Base-by-base conservation (phyloP, 2,888 invertebrate species). In the Andrena trimmerana region DNA sequence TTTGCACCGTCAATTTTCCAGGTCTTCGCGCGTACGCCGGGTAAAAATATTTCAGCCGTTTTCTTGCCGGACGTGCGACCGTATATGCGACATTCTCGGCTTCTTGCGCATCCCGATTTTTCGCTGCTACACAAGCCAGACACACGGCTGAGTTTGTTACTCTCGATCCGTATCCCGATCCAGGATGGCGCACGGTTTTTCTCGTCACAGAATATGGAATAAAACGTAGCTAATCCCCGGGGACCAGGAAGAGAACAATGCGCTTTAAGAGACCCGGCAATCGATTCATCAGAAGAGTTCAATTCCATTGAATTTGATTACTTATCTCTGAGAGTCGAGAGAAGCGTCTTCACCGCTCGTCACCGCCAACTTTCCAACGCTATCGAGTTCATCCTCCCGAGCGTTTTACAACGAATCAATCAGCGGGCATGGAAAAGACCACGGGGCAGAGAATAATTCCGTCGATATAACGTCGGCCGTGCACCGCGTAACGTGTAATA, bases 401-500 rank as follows among this genome's bases (percentile, higher is more conserved):
- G 57, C 33, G 57, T 16, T 76, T 63, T 31, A 10, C 63, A 24
- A 63, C 54, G 70, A 76, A 76, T 76, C 63, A 76, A 70, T 76
- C 76, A 57, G n/a, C 16, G 1, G 6, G 16, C 8, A n/a, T 0
- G 13, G 10, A 27, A 48, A 59, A 7, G 52, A 16, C 1, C 33
- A n/a, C 50, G 54, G 59, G 27, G 48, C 36, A 13, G 54, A 4
- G 65, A 83, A 74, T 69, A 71, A 72, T 63, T 72, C 52, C 8
- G 59, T 63, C 74, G 52, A 81, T 68, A 81, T 63, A 70, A 72
- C 66, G 78, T 57, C 63, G 70, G 60, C 74, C 86, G 81, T 80
- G 82, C 71, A 73, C 75, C 80, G 88, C 85, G 88, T 92, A 92
- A 92, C 89, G 89, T 90, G 91, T 92, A 91, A 92, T 91, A 92